A percentile compares a stretch with the other conserved stretches of the same genome.
Evolutionary conservation across 2,888 invertebrate species (phyloP).

Genomic region (Prionchulus punctatus): DNA sequence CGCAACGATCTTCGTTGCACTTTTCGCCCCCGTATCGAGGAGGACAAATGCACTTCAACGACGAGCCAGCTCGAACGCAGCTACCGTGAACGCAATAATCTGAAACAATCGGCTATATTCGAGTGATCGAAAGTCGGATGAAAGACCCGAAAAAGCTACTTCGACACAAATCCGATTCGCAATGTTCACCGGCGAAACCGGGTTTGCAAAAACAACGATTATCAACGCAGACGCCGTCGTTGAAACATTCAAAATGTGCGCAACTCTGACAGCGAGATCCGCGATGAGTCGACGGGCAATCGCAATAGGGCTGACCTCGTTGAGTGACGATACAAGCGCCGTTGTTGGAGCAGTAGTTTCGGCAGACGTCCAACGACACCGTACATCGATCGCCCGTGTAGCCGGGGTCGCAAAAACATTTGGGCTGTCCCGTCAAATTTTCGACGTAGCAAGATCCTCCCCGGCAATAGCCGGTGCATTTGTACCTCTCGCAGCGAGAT

Average conservation of each 20-base stretch:
- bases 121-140: neutral
- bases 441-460: slow-evolving; percentile 38
- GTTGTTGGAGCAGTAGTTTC: slow-evolving; percentile 40
- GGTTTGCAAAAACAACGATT: neutral
- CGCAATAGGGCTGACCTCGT: neutral
- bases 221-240: slow-evolving; percentile 45
- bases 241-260: slow-evolving; percentile 39
- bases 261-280: slow-evolving; percentile 23
- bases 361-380: slow-evolving; percentile 44
- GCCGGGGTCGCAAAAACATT: slow-evolving; percentile 42
- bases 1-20: slow-evolving; percentile 47
- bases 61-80: slow-evolving; percentile 9
- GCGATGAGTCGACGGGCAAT: neutral
- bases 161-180: slow-evolving; percentile 13
- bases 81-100: slow-evolving; percentile 12
- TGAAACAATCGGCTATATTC: neutral
- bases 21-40: slow-evolving; percentile 44
- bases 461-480: slow-evolving; percentile 43
- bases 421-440: slow-evolving; percentile 10
- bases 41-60: slow-evolving; percentile 41
- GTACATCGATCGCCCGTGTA: slow-evolving; percentile 53
- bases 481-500: slow-evolving; percentile 40
- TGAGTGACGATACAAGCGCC: slow-evolving; percentile 42
- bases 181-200: slow-evolving; percentile 11
- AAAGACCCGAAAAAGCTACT: neutral